phyloP scores from a whole-genome alignment of 1,140 invertebrate species.

The Melanaphis sacchari region DNA sequence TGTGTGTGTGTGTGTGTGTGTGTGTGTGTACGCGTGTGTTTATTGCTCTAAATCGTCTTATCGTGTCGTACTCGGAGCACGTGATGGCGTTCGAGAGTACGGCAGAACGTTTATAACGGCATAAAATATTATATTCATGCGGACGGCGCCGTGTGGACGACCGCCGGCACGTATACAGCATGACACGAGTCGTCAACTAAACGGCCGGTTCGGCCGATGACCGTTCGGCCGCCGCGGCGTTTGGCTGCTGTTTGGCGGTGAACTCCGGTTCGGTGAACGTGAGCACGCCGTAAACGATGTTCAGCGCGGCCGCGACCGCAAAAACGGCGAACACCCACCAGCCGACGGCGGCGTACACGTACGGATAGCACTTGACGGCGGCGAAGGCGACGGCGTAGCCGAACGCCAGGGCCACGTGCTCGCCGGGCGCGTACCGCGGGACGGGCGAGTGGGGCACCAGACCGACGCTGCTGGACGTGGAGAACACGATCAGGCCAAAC shows the following conservation, averaged over 20 bases:
- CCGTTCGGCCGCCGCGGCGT: neutral
- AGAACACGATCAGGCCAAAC: neutral
- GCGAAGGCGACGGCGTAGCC: neutral
- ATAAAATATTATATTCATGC: neutral
- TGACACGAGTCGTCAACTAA: too few species aligned
- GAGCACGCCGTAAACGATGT: neutral
- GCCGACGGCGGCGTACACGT: slow-evolving; percentile 1
- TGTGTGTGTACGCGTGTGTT: neutral
- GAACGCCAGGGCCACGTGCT: slow-evolving; percentile 40
- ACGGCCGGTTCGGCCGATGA: neutral
- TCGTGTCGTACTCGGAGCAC: neutral
- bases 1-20: neutral
- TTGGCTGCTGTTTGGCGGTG: neutral
- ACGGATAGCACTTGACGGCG: slow-evolving; percentile 40
- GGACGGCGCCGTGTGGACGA: too few species aligned
- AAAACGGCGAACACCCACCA: slow-evolving; percentile 44
- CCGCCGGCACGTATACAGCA: neutral
- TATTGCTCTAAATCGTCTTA: neutral
- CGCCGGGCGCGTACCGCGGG: neutral
- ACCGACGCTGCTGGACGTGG: neutral
- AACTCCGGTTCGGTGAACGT: slow-evolving; percentile 32
- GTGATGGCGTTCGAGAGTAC: neutral
- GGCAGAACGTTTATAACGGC: neutral
- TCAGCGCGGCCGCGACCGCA: neutral
- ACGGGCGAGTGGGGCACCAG: slow-evolving; percentile 17